These are phyloP conservation scores for Anthoscopus minutus DNA, from an alignment of 2,113 vertebrate species.

Conservation along the genomic window DNA sequence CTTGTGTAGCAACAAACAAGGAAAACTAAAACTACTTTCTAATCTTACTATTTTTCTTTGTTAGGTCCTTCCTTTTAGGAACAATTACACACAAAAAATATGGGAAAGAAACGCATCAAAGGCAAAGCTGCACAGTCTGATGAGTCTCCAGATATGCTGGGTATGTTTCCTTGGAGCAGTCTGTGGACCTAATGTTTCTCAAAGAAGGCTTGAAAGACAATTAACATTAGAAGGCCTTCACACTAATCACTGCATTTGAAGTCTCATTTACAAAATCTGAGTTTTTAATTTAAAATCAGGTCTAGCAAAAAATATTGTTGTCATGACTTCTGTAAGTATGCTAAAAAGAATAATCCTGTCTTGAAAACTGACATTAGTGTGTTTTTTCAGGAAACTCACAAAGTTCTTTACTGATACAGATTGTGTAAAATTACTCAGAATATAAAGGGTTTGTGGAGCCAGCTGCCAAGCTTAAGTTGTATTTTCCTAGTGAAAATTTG, in stretches of 20 bases:
- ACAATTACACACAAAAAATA: constrained; percentile 43
- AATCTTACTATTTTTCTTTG: neutral
- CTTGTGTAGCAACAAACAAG: neutral
- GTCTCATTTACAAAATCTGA: neutral
- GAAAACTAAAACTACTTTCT: neutral
- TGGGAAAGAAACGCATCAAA: constrained; percentile 77
- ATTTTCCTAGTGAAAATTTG: neutral
- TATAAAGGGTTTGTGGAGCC: neutral
- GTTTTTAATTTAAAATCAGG: neutral
- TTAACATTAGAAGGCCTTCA: neutral
- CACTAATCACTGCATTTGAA: neutral
- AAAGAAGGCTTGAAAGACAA: neutral
- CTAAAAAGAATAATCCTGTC: neutral
- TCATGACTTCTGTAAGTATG: neutral
- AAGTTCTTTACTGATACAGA: neutral
- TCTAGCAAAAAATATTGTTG: neutral
- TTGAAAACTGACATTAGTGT: neutral
- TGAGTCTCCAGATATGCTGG: constrained; percentile 43
- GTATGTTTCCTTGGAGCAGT: constrained; percentile 39
- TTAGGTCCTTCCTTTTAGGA: constrained; percentile 59
- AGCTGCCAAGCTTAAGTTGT: neutral
- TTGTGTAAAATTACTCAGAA: neutral
- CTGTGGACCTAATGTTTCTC: neutral
- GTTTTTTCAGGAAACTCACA: neutral
- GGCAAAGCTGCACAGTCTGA: constrained; percentile 56